These are phyloP conservation scores for Ichneumoninae sp. DNA, from an alignment of 2,888 invertebrate species.

Conservation along the genomic window DNA sequence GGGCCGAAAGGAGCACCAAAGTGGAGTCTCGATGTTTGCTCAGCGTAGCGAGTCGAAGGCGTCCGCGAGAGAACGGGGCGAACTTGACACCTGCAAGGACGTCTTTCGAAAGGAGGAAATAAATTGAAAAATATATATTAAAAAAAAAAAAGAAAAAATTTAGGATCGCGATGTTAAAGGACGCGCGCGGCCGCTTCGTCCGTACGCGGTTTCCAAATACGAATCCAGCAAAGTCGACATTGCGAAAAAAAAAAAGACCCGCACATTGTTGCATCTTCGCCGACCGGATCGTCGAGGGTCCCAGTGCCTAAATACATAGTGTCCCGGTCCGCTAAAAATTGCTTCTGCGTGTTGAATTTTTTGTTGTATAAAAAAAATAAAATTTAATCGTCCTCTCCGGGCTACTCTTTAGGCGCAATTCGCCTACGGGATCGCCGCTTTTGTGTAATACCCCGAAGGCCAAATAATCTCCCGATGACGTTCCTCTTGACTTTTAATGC, in stretches of 20 bases:
- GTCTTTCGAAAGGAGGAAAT: constrained; percentile 84
- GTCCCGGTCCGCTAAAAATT: constrained; percentile 9
- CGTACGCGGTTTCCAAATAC: too few species aligned
- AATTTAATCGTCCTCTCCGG: constrained; percentile 2
- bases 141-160: constrained; percentile 56
- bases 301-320: constrained; percentile 5
- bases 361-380: background rate
- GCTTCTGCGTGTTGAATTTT: constrained; percentile 7
- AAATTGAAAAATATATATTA: constrained; percentile 71
- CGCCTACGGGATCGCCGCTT: constrained; percentile 24
- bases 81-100: constrained; percentile 84
- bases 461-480: background rate
- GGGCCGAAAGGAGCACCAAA: constrained; percentile 63
- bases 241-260: constrained; percentile 16
- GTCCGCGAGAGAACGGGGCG: constrained; percentile 71
- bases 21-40: background rate
- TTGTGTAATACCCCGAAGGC: constrained; percentile 26
- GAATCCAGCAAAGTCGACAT: background rate
- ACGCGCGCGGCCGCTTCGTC: constrained; percentile 66
- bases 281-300: background rate
- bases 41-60: constrained; percentile 37
- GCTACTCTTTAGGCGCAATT: constrained; percentile 21
- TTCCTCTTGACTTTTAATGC: constrained; percentile 65
- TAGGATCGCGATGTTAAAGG: constrained; percentile 79
- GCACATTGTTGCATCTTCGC: constrained; percentile 8